phyloP scores from a whole-genome alignment of 1,140 invertebrate species.

The Pogonus chalceus region DNA sequence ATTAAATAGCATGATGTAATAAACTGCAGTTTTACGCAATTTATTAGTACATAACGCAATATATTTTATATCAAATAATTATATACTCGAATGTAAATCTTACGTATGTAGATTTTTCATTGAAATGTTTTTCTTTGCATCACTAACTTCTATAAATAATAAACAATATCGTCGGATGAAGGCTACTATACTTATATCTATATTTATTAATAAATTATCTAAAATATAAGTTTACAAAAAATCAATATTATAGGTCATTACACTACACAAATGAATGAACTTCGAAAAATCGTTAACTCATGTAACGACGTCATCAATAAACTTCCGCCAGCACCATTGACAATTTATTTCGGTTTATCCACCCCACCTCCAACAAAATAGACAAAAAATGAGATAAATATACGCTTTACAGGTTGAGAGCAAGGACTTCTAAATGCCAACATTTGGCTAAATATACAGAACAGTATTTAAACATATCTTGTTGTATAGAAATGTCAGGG shows the following conservation, averaged over 20 bases:
- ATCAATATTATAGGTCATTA: neutral
- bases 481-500: neutral
- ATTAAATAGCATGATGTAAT: neutral
- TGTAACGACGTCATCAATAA: neutral
- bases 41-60: neutral
- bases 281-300: no score
- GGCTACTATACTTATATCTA: neutral
- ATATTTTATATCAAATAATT: neutral
- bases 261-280: neutral
- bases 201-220: neutral
- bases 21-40: neutral
- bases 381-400: neutral
- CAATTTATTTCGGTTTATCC: neutral
- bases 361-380: neutral
- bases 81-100: neutral
- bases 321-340: neutral
- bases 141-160: constrained; percentile 4
- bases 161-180: neutral
- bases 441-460: neutral
- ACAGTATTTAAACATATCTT: no score
- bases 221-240: neutral
- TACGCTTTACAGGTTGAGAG: neutral
- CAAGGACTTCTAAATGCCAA: constrained; percentile 2
- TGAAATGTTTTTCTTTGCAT: neutral
- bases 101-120: neutral